Conservation (phyloP, 2,888 invertebrate species). For the Ennomos quercinarius region DNA sequence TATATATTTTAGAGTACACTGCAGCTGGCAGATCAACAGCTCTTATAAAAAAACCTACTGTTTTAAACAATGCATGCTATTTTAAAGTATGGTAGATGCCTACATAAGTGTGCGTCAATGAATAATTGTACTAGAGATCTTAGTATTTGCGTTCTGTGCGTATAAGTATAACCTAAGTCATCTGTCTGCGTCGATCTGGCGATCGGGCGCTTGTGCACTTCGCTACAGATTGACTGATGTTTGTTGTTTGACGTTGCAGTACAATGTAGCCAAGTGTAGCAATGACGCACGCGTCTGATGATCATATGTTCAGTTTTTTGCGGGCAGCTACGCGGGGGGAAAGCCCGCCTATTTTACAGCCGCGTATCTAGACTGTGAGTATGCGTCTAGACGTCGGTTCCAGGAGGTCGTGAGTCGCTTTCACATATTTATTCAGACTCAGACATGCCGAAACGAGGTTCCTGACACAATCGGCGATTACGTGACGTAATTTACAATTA, state of each 20-base stretch:
- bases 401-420: constrained; percentile 79
- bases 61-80: background rate
- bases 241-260: constrained; percentile 46
- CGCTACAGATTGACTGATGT: constrained; percentile 35
- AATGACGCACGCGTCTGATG: constrained; percentile 49
- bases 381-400: constrained; percentile 79
- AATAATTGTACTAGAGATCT: constrained; percentile 12
- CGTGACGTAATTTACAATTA: constrained; percentile 70
- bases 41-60: too few species aligned
- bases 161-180: too few species aligned
- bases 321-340: constrained; percentile 54
- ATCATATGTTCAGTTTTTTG: constrained; percentile 50
- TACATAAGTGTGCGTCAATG: constrained; percentile 17
- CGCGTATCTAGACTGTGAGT: constrained; percentile 78
- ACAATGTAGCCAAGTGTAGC: constrained; percentile 35
- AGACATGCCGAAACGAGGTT: constrained; percentile 59
- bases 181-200: constrained; percentile 29
- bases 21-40: too few species aligned
- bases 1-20: too few species aligned
- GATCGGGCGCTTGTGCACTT: constrained; percentile 36
- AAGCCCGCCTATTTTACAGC: constrained; percentile 70
- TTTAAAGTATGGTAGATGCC: background rate
- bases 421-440: constrained; percentile 65
- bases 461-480: constrained; percentile 60
- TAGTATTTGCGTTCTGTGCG: constrained; percentile 9